Evolutionary conservation across 2,113 vertebrate species (phyloP).

Genomic region (Enhydra lutris): DNA sequence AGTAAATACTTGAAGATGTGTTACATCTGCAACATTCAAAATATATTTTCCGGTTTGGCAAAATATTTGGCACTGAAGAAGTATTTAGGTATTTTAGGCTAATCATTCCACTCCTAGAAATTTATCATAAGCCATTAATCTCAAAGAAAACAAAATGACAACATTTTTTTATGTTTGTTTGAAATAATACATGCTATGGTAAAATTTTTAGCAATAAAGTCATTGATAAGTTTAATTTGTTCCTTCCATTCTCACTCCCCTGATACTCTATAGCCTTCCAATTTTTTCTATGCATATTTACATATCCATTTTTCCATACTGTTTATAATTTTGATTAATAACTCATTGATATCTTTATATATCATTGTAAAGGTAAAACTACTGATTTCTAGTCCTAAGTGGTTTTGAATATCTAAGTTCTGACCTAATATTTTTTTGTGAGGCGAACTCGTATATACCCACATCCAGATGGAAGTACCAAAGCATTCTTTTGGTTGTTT

Average conservation of each 20-base stretch:
- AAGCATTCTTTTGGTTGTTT: background rate
- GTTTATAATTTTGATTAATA: background rate
- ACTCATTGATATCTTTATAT: background rate
- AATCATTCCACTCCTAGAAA: background rate
- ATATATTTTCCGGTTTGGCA: background rate
- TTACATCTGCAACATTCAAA: background rate
- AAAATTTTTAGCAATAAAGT: background rate
- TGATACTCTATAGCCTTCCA: background rate
- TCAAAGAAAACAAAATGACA: background rate
- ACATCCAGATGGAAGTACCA: background rate
- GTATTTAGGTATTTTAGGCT: background rate
- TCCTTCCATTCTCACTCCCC: background rate
- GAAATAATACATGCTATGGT: background rate
- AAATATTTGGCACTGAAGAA: background rate
- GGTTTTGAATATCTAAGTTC: background rate
- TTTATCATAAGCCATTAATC: background rate
- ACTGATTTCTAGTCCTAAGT: background rate
- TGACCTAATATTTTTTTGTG: background rate
- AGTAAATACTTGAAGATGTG: background rate
- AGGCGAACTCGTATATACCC: background rate
- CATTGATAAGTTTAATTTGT: background rate
- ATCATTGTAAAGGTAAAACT: background rate
- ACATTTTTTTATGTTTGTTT: background rate
- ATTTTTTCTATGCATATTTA: background rate
- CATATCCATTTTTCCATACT: background rate